These are phyloP conservation scores for Paradisaea rubra DNA, from an alignment of 2,113 vertebrate genomes.

Conservation along the genomic window DNA sequence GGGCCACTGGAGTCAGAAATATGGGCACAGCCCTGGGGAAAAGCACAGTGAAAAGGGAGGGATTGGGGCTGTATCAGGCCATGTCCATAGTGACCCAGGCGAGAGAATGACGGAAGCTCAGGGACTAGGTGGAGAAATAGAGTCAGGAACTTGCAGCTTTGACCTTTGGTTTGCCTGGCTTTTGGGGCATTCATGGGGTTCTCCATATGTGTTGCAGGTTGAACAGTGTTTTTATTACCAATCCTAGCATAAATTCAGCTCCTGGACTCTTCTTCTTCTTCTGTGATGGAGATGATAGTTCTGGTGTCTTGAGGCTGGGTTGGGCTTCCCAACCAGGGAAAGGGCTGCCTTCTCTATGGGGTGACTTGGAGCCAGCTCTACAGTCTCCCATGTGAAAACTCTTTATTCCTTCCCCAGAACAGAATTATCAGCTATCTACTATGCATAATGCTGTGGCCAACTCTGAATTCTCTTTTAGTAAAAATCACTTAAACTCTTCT, in stretches of 20 bases:
- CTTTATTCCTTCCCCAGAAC: background rate
- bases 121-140: background rate
- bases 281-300: background rate
- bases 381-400: background rate
- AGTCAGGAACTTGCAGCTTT: background rate
- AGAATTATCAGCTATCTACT: background rate
- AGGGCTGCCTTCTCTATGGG: background rate
- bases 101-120: background rate
- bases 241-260: background rate
- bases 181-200: background rate
- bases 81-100: accelerated
- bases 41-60: background rate
- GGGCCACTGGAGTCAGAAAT: background rate
- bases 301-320: background rate
- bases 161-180: background rate
- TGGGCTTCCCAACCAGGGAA: background rate
- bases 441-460: background rate
- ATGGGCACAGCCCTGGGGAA: background rate
- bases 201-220: background rate
- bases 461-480: background rate
- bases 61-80: background rate
- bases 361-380: background rate
- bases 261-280: background rate
- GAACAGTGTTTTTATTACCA: background rate
- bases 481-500: background rate